Evolutionary conservation across 2,113 vertebrate species (phyloP).

Genomic region (Salvelinus fontinalis): DNA sequence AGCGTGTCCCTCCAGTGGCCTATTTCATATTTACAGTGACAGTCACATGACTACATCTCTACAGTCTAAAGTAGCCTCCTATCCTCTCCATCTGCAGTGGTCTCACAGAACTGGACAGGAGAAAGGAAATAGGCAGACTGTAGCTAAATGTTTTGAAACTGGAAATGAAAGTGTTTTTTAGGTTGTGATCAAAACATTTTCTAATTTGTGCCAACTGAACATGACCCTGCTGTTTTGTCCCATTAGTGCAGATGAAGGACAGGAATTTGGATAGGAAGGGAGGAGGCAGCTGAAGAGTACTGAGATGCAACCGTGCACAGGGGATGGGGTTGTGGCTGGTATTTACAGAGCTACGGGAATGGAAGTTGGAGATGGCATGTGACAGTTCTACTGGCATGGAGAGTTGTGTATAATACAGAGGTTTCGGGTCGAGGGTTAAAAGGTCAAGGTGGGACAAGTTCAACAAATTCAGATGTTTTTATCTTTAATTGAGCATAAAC

Average conservation of each 20-base stretch:
- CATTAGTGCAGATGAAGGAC: neutral
- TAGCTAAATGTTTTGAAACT: too few relatives aligned
- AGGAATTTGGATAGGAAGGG: conserved; percentile 1
- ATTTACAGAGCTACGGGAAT: conserved; percentile 54
- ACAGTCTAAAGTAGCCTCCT: conserved; percentile 46
- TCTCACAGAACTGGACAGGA: neutral
- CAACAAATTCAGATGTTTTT: conserved; percentile 43
- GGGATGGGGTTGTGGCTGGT: conserved; percentile 35
- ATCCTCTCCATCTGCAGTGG: conserved; percentile 31
- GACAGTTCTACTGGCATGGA: conserved; percentile 41
- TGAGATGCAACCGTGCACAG: neutral
- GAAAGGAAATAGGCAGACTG: neutral
- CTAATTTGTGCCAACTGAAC: neutral
- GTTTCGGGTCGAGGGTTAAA: conserved; percentile 29
- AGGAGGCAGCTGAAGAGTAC: conserved; percentile 47
- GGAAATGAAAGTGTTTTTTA: neutral
- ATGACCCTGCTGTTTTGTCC: neutral
- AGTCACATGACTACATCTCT: conserved; percentile 44
- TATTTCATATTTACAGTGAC: conserved; percentile 58
- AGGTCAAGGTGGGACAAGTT: conserved; percentile 34
- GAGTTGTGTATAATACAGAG: conserved; percentile 43
- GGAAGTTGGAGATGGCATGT: conserved; percentile 25
- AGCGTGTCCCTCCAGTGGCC: conserved; percentile 38
- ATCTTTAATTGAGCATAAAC: conserved; percentile 36
- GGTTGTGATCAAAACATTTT: neutral